phyloP scores from a whole-genome alignment of 1,140 invertebrate species.

The Drosophila pachea region DNA sequence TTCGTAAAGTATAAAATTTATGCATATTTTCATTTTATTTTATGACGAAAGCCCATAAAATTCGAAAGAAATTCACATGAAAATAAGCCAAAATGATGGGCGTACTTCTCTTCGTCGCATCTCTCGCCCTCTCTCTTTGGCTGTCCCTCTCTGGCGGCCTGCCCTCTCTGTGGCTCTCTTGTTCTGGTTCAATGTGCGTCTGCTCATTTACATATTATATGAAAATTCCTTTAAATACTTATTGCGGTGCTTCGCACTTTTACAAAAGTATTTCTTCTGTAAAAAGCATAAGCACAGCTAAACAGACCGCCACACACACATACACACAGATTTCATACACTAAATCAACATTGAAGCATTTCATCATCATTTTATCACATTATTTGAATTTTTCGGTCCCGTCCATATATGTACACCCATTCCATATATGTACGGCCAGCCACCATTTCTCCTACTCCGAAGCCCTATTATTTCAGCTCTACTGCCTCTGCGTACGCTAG shows the following conservation, averaged over 20 bases:
- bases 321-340: neutral
- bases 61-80: conserved; percentile 59
- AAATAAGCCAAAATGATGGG: conserved; percentile 52
- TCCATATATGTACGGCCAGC: no score
- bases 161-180: conserved; percentile 19
- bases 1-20: conserved; percentile 54
- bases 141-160: neutral
- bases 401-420: conserved; percentile 46
- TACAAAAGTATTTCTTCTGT: conserved; percentile 60
- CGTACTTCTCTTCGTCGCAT: neutral
- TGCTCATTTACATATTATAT: conserved; percentile 71
- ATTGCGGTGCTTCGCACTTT: conserved; percentile 63
- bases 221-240: conserved; percentile 76
- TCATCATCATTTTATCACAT: conserved; percentile 65
- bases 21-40: conserved; percentile 73
- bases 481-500: conserved; percentile 44
- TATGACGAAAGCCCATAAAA: conserved; percentile 73
- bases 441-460: neutral
- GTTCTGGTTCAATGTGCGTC: conserved; percentile 14
- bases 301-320: conserved; percentile 4
- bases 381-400: conserved; percentile 57
- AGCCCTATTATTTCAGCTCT: neutral
- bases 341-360: conserved; percentile 67
- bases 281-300: conserved; percentile 28
- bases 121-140: neutral